Evolutionary conservation across 2,888 invertebrate genomes (phyloP), one percentile per base, ranked within the genome.

Genomic region (Spicauda simplicius): DNA sequence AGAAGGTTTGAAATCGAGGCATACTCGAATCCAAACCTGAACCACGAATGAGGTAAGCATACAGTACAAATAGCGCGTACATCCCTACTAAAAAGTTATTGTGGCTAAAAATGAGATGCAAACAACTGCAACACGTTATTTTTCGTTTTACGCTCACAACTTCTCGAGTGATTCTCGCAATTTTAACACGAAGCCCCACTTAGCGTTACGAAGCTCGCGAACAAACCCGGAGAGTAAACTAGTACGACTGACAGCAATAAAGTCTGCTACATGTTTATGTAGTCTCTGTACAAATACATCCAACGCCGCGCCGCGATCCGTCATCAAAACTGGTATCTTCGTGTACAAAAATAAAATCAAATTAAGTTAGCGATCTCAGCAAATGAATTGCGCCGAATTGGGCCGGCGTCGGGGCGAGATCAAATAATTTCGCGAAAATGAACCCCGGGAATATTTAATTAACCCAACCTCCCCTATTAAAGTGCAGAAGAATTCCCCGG

Each of bases 391-490:
- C 81, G 74, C 77, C 76, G 81, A 84, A 85, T 87, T 81, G 82
- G 83, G 76, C 80, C 83, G 78, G 81, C 79, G 83, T 83, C 82
- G 83, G 82, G 77, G 82, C 76, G 83, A 87, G 86, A 89, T 90
- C 91, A 89, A 91, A 91, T 91, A 90, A 91, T 92, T 91, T 87
- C 87, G 88, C 84, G 88, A 90, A 91, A 93, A 90, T 90, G 86
- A 88, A 90, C 85, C 87, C 87, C 77, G 79, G 79, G 84, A 83
- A 86, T 88, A 89, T 92, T 93, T 91, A 92, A 91, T 93, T 91
- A 92, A 91, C 91, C 87, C 87, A 72, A 84, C 84, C 86, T 86
- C 87, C 90, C 83, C 87, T 84, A 83, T 86, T 86, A 84, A 87
- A 88, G 82, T 88, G 89, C 86, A 90, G 89, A 90, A 90, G 91